Evolutionary conservation across 2,888 invertebrate species (phyloP).

Genomic region (Barypeithes pellucidus): DNA sequence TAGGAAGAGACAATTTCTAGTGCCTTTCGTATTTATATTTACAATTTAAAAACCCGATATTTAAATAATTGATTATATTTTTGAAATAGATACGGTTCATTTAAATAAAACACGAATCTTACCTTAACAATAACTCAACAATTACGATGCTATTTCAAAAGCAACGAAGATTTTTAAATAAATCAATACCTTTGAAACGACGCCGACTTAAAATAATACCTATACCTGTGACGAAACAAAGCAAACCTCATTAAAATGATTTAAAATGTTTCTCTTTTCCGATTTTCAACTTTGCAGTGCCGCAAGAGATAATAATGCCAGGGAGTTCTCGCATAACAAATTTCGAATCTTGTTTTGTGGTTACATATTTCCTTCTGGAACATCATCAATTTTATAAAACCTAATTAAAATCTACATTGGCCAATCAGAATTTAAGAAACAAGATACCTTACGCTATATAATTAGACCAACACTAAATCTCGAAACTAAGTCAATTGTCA

Average conservation of each 20-base stretch:
- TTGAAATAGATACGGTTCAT: neutral
- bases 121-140: neutral
- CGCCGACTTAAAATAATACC: conserved; percentile 16
- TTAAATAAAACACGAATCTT: conserved; percentile 1
- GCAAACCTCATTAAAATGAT: conserved; percentile 20
- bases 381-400: too few species aligned
- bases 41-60: neutral
- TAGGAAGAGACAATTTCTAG: too few species aligned
- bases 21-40: too few species aligned
- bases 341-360: too few species aligned
- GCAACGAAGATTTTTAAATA: conserved; percentile 2
- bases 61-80: neutral
- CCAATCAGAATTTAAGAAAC: too few species aligned
- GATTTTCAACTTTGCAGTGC: conserved; percentile 15
- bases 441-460: too few species aligned
- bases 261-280: conserved; percentile 21
- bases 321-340: neutral
- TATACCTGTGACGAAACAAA: conserved; percentile 6
- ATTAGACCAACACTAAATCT: too few species aligned
- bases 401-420: too few species aligned
- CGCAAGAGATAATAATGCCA: conserved; percentile 6
- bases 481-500: too few species aligned
- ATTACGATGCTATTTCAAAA: conserved; percentile 1
- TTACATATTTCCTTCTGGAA: too few species aligned
- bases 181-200: conserved; percentile 17